Evolutionary conservation across 2,113 vertebrate species (phyloP), one percentile per base, ranked within the genome.

Genomic region (Oxyura jamaicensis): DNA sequence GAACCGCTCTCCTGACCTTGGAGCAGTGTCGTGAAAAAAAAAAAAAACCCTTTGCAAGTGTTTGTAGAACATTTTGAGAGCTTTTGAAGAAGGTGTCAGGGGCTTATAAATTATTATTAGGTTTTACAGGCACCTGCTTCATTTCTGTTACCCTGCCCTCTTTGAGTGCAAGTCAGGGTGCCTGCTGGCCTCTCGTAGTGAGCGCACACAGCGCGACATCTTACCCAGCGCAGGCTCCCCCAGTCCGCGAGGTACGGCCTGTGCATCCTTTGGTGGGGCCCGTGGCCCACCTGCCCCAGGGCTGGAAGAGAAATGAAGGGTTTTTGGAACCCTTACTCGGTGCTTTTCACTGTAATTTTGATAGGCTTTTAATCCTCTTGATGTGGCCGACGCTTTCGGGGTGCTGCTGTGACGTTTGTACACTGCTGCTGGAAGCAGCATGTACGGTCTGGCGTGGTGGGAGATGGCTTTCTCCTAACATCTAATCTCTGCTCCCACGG

Each of bases 401-500:
- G 33, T 42, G 72, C 68, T 26, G 46, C 7, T 87, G 11, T 29
- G 42, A 71, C 79, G 26, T 23, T 39, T 60, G 44, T 36, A 42
- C 88, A 29, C 52, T 12, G 8, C 2, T 33, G 60, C 75, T 29
- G 1, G 0, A 13, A 75, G 58, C 86, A 41, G 50, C 26, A 1
- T 2, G 74, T 75, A 13, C 71, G 28, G 41, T 1, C 0, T 36
- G 33, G 67, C 82, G 84, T 85, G 39, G 62, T 5, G 1, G 87
- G 89, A 79, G 52, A 80, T 21, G 11, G 67, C 62, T 96, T 88
- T 87, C 89, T 78, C 62, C 14, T 36, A 83, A 65, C 60, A 76
- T 83, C 79, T 60, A 68, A 94, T 83, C 87, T 74, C 81, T 71
- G 33, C 81, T 73, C 18, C 4, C 88, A 48, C 73, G 10, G 10